Conservation (phyloP, 2,113 vertebrate genomes). For the Megaceryle torquata region DNA sequence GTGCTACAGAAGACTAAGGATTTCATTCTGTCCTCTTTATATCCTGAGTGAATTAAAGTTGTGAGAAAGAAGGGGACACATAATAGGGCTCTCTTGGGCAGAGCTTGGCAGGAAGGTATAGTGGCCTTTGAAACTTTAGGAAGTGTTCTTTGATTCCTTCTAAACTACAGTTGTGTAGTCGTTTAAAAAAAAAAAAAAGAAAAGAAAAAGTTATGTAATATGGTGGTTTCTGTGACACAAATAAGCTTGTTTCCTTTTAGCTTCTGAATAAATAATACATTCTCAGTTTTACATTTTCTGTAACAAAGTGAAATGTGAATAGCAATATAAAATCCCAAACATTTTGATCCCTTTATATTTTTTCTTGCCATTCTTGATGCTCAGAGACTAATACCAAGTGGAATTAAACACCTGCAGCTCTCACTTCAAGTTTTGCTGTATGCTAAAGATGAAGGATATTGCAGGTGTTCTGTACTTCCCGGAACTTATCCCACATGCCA, state of each 20-base stretch:
- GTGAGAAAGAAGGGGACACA: background rate
- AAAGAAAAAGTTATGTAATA: background rate
- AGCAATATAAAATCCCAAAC: background rate
- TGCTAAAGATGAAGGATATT: constrained; percentile 16
- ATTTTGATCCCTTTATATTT: constrained; percentile 15
- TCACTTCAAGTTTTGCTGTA: background rate
- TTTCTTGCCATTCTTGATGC: background rate
- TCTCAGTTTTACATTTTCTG: background rate
- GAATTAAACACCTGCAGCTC: constrained; percentile 48
- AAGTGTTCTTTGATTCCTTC: background rate
- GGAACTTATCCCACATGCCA: background rate
- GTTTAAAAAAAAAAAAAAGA: background rate
- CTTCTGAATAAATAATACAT: constrained; percentile 7
- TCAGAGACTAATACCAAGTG: background rate
- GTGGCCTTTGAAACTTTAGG: background rate
- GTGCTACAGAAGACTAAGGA: background rate
- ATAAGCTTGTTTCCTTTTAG: constrained; percentile 1
- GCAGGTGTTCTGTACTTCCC: background rate
- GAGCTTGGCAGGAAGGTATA: background rate
- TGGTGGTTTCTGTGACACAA: background rate
- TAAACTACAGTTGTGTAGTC: background rate
- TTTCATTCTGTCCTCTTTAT: constrained; percentile 16
- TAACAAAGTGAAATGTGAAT: constrained; percentile 18
- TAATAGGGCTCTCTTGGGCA: background rate
- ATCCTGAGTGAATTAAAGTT: background rate